Conservation (phyloP, 2,888 invertebrate species). For the Orthosia cruda region DNA sequence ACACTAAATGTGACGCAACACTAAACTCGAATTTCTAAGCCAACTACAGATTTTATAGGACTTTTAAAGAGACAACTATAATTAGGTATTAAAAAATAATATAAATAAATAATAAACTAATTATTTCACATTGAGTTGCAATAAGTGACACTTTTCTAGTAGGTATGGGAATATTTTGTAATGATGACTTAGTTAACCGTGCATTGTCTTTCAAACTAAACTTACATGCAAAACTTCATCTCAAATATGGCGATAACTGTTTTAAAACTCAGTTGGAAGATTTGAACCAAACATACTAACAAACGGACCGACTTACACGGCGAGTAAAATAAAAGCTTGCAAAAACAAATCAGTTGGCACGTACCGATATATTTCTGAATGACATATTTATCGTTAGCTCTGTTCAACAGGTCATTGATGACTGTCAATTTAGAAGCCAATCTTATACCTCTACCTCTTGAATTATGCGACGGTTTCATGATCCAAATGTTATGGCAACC, state of each 20-base stretch:
- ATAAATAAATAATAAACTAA: no score
- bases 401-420: constrained; percentile 93
- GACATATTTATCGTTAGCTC: constrained; percentile 93
- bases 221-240: no score
- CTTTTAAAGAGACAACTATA: not conserved
- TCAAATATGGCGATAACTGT: no score
- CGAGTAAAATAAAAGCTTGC: no score
- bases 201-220: no score
- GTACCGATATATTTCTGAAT: constrained; percentile 98
- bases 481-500: constrained; percentile 97
- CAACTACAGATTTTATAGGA: not conserved
- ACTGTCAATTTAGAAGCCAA: constrained; percentile 95
- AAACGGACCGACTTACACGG: no score
- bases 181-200: no score
- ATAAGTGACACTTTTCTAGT: not conserved
- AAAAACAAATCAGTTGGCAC: constrained; percentile 37
- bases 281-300: no score
- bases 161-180: not conserved
- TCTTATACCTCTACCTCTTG: constrained; percentile 96
- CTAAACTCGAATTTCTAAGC: not conserved
- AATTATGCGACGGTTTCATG: constrained; percentile 96
- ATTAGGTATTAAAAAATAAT: no score
- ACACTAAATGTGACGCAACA: not conserved
- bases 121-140: not conserved
- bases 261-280: no score